These are phyloP conservation scores for Plagodis pulveraria DNA, from an alignment of 2,888 invertebrate genomes.

Conservation along the genomic window DNA sequence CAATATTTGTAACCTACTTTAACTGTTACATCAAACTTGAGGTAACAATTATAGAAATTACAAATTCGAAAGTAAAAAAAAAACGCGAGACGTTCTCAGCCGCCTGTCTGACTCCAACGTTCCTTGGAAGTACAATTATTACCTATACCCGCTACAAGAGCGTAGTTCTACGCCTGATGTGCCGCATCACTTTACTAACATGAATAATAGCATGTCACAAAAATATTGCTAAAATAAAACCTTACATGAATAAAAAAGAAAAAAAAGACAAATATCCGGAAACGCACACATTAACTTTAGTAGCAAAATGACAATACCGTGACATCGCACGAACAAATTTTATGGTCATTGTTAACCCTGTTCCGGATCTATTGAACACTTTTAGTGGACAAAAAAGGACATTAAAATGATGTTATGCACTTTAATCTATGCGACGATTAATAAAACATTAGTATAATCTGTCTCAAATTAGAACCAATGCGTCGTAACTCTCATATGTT, in stretches of 20 bases:
- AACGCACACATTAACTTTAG: conserved; percentile 10
- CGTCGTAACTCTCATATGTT: neutral
- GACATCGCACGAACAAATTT: conserved; percentile 26
- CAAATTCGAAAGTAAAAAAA: too few species aligned
- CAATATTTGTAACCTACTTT: too few species aligned
- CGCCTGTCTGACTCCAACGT: too few species aligned
- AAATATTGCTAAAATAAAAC: too few species aligned
- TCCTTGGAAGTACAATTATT: too few species aligned
- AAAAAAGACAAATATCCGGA: conserved; percentile 9
- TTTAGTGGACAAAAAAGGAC: conserved; percentile 24
- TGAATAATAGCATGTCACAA: too few species aligned
- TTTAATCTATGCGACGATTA: conserved; percentile 21
- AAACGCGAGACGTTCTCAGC: too few species aligned
- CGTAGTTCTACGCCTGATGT: too few species aligned
- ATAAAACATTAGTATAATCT: conserved; percentile 15
- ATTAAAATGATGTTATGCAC: conserved; percentile 16
- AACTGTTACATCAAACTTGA: too few species aligned
- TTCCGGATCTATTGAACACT: conserved; percentile 21
- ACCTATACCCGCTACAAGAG: too few species aligned
- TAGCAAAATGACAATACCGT: conserved; percentile 32
- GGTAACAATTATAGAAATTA: too few species aligned
- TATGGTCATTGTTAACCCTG: conserved; percentile 25
- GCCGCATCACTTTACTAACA: too few species aligned
- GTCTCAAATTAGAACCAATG: conserved; percentile 6
- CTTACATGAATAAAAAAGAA: neutral